Conservation (phyloP, 2,113 vertebrate genomes). For the Syrrhaptes paradoxus region DNA sequence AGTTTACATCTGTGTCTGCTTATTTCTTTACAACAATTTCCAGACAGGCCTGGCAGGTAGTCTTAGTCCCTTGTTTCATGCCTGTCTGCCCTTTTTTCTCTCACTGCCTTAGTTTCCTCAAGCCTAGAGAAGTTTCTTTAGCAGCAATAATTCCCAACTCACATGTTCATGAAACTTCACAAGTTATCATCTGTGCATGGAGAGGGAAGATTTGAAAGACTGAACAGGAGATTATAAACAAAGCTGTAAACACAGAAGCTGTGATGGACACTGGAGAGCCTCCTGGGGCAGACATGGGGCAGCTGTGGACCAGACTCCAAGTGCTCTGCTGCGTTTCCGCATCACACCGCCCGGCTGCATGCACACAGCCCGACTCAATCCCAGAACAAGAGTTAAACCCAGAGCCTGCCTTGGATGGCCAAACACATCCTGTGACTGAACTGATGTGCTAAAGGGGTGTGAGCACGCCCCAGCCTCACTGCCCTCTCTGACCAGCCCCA, state of each 20-base stretch:
- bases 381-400: neutral
- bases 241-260: neutral
- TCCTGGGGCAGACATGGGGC: neutral
- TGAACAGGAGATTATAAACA: neutral
- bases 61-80: neutral
- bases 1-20: neutral
- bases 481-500: neutral
- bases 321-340: fast-evolving
- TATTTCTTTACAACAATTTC: neutral
- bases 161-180: neutral
- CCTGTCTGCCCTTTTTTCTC: neutral
- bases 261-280: no score
- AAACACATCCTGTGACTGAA: neutral
- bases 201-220: neutral
- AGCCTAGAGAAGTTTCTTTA: neutral
- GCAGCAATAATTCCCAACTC: neutral
- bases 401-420: neutral
- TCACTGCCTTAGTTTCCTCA: neutral
- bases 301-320: neutral
- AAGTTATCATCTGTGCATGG: neutral
- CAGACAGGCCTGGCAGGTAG: neutral
- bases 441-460: neutral
- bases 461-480: neutral
- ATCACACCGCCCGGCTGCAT: neutral
- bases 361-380: neutral